These are phyloP conservation scores for Stichopus chloronotus DNA, from an alignment of 35 echinoderm and acorn worm genomes.

Conservation along the genomic window DNA sequence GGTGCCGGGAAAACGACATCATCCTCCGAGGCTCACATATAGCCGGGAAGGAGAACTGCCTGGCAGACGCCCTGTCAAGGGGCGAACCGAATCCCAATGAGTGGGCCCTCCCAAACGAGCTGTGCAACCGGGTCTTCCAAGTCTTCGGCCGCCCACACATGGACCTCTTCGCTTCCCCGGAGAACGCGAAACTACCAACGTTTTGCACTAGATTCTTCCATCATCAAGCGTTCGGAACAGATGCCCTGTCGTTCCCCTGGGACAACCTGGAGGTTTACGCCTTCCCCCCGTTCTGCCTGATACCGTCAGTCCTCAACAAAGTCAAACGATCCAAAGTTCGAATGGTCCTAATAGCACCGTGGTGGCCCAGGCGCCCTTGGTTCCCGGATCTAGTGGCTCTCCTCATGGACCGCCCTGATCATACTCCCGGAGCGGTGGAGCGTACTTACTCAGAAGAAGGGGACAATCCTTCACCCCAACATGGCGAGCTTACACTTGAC, in stretches of 20 bases:
- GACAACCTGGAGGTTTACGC: background rate
- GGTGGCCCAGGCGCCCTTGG: background rate
- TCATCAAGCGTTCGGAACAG: background rate
- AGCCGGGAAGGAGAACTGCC: background rate
- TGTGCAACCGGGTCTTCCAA: background rate
- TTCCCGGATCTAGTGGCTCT: background rate
- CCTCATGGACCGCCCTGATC: background rate
- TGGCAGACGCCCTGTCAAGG: constrained; percentile 61
- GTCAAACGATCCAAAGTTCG: background rate
- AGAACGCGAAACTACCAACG: background rate
- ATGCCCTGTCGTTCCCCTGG: background rate
- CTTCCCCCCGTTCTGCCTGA: background rate
- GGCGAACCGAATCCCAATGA: background rate
- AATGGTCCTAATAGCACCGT: background rate
- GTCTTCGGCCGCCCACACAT: background rate
- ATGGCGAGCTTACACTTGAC: background rate
- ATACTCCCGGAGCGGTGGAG: background rate
- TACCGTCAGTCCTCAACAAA: background rate
- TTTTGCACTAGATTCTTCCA: background rate
- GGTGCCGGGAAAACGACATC: background rate
- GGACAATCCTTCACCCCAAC: background rate
- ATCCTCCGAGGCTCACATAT: background rate
- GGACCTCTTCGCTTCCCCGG: background rate
- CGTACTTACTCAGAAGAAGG: background rate
- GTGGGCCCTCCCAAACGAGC: background rate